phyloP scores from a whole-genome alignment of 2,888 invertebrate species.

The Metacarcinus magister region DNA sequence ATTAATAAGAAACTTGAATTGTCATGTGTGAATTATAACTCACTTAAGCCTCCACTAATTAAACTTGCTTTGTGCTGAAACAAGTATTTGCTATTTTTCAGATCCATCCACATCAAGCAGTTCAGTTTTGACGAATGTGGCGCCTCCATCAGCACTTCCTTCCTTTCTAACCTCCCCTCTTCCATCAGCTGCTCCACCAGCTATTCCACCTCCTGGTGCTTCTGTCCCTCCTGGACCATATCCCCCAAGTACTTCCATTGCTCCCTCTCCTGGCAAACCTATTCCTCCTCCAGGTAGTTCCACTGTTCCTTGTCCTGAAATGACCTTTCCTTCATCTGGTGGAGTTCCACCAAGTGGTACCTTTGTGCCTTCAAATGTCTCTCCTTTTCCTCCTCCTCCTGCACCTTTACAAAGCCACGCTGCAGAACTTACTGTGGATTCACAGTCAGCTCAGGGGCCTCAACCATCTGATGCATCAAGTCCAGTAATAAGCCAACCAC shows the following conservation, averaged over 20 bases:
- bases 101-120: conserved; percentile 64
- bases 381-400: conserved; percentile 42
- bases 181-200: conserved; percentile 48
- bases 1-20: too few species aligned
- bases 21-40: too few species aligned
- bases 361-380: conserved; percentile 7
- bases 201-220: background rate
- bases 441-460: conserved; percentile 4
- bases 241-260: background rate
- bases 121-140: conserved; percentile 88
- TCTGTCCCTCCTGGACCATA: background rate
- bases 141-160: conserved; percentile 89
- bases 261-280: conserved; percentile 34
- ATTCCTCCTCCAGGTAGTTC: background rate
- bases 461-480: background rate
- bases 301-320: background rate
- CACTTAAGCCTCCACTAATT: too few species aligned
- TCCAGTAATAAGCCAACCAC: background rate
- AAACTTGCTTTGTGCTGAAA: background rate
- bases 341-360: conserved; percentile 14
- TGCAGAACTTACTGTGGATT: background rate
- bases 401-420: background rate
- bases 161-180: conserved; percentile 87
- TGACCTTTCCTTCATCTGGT: background rate
- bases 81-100: conserved; percentile 61